Evolutionary conservation across 2,113 vertebrate genomes (phyloP).

Genomic region (Spea multiplicata): DNA sequence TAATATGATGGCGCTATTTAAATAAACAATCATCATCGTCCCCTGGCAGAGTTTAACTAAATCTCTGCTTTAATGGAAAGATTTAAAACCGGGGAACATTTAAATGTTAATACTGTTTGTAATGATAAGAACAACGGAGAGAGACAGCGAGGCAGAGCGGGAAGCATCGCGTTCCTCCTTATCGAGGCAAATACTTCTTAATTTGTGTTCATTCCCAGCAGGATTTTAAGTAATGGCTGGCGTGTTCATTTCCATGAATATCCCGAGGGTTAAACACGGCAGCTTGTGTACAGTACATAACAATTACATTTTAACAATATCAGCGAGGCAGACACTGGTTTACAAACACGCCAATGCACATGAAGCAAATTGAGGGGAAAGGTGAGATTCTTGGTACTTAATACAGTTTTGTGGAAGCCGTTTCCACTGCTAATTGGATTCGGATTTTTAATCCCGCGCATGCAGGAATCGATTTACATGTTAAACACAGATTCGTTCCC

Average conservation of each 20-base stretch:
- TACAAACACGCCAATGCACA: neutral
- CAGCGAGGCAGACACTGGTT: neutral
- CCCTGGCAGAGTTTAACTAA: neutral
- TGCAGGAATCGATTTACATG: constrained; percentile 13
- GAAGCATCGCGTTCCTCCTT: neutral
- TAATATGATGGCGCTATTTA: too few species aligned
- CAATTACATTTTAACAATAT: constrained; percentile 17
- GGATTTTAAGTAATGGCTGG: neutral
- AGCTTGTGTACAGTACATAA: neutral
- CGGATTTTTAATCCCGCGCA: constrained; percentile 32
- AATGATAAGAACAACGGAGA: neutral
- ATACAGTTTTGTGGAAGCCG: neutral
- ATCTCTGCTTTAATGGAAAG: neutral
- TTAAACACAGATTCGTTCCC: neutral
- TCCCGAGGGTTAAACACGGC: constrained; percentile 3
- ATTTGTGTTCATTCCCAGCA: constrained; percentile 10
- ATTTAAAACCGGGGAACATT: neutral
- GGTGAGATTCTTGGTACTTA: constrained; percentile 11
- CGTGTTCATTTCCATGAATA: neutral
- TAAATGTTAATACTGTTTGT: neutral
- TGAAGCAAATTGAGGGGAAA: constrained; percentile 15
- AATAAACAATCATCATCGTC: too few species aligned
- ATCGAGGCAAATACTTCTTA: neutral
- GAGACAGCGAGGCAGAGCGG: neutral
- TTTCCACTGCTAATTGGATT: constrained; percentile 8